A percentile compares a stretch with the other conserved stretches of the same genome.
These are phyloP conservation scores for Silurus meridionalis DNA, from an alignment of 2,113 vertebrate genomes.

Conservation along the genomic window DNA sequence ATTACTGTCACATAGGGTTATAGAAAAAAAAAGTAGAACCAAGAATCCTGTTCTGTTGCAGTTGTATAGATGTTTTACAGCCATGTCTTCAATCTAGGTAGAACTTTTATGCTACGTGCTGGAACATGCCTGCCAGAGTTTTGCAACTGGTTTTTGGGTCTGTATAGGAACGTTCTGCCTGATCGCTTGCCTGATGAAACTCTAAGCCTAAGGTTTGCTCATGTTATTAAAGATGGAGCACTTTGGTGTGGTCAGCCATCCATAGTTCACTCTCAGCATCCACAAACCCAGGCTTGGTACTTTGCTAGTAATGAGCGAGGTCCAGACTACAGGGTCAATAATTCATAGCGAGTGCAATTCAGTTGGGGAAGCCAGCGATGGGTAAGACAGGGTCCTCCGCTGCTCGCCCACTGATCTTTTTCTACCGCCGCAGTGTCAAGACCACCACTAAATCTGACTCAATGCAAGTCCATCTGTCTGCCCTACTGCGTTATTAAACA, in stretches of 20 bases:
- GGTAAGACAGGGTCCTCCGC: conserved; percentile 45
- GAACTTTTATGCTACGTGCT: conserved; percentile 25
- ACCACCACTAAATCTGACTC: conserved; percentile 59
- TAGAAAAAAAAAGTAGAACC: not conserved
- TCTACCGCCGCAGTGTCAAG: conserved; percentile 41
- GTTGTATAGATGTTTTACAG: not conserved
- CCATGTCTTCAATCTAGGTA: not conserved
- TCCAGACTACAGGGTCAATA: conserved; percentile 74
- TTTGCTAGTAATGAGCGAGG: conserved; percentile 76
- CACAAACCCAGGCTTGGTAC: conserved; percentile 67
- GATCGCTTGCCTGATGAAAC: conserved; percentile 64
- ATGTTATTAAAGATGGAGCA: conserved; percentile 77
- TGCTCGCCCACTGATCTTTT: conserved; percentile 48
- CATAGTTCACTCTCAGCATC: conserved; percentile 63
- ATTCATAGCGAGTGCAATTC: conserved; percentile 71
- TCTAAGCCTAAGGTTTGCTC: conserved; percentile 62
- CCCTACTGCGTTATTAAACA: conserved; percentile 68
- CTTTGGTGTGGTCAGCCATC: conserved; percentile 65
- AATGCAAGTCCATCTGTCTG: conserved; percentile 62
- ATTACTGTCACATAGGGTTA: not conserved
- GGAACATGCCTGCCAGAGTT: conserved; percentile 4
- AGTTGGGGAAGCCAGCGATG: conserved; percentile 62
- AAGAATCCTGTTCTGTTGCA: conserved; percentile 13
- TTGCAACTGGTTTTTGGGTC: conserved; percentile 5
- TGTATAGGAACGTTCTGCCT: conserved; percentile 30